Percentiles rank a stretch among this genome's conserved stretches.
phyloP scores from a whole-genome alignment of 2,797 vertebrate genomes.

The Buceros bicornis region DNA sequence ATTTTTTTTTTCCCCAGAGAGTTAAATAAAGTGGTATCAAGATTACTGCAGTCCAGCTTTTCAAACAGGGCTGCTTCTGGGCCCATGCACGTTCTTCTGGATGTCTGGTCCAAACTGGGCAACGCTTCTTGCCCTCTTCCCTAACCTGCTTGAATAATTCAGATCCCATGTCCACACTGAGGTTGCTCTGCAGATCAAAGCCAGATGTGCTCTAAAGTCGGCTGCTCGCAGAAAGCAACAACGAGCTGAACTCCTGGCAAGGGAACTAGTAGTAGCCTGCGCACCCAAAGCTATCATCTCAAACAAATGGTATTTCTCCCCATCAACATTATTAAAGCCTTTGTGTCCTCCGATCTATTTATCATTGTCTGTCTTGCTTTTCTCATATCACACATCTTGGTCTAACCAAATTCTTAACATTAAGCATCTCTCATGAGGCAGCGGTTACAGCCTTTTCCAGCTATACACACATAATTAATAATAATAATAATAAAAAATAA shows the following conservation, averaged over 20 bases:
- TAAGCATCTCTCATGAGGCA: conserved; percentile 31
- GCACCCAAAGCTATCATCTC: conserved; percentile 17
- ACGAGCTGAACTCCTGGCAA: background rate
- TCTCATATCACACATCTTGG: conserved; percentile 7
- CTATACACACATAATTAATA: conserved; percentile 57
- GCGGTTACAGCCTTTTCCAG: background rate
- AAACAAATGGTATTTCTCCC: conserved; percentile 44
- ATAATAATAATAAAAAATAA: conserved; percentile 52
- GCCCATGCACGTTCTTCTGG: accelerated
- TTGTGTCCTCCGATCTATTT: conserved; percentile 46
- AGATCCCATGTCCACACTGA: background rate
- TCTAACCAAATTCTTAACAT: conserved; percentile 38
- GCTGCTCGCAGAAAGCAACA: background rate
- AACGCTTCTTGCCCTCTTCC: background rate
- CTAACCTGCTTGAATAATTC: background rate
- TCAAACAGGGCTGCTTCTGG: background rate
- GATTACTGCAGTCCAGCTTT: background rate
- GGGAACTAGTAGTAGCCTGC: background rate
- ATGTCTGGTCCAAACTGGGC: background rate
- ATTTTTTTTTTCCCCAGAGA: background rate
- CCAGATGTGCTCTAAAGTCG: accelerated
- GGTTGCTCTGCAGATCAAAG: background rate
- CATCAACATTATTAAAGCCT: conserved; percentile 50
- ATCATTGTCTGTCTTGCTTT: conserved; percentile 35
- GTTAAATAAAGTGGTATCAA: background rate